Base-by-base conservation (phyloP, 2,113 vertebrate species). In the Anoura caudifer region DNA sequence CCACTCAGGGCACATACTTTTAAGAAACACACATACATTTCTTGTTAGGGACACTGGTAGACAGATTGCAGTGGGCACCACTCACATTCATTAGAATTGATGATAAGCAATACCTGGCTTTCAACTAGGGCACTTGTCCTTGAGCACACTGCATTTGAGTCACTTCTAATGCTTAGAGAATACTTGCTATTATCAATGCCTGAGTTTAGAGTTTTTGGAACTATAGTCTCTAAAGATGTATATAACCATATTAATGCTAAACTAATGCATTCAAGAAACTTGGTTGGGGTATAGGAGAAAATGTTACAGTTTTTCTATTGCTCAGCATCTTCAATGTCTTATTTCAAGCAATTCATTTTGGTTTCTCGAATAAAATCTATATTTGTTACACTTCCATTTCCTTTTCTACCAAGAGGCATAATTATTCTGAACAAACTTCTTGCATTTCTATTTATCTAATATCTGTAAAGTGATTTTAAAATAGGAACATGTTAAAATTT, bases 381-480 rank as follows among this genome's bases (percentile, higher is more conserved):
- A 80, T 75, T 90, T 22, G 84, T 65, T 41, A 56, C 5, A 83
- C 3, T 52, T 92, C 10, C 5, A 31, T 52, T 92, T 91, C 10
- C 17, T 92, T 86, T 80, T 22, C 61, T 79, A 47, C 22, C 6
- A 31, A 90, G 41, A 89, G 12, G 86, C 70, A 72, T 12, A 89
- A 91, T 76, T 77, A 81, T 70, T 67, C 28, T 87, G 69, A 87
- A 52, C n/a, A 77, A 87, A 16, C 2, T 67, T 84, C 26, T 47
- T 61, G 1, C 20, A 54, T 89, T 84, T 92, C 20, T 2, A 50
- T 38, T 75, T 12, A 87, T 59, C 52, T 81, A 86, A 5, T 88
- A 82, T 61, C 17, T 84, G n/a, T 90, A 54, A 97, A 82, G 24
- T 52, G 54, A 91, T 86, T 59, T 92, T 28, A 93, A 79, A 90